phyloP scores from a whole-genome alignment of 2,888 invertebrate species.

The Melanchra persicariae region DNA sequence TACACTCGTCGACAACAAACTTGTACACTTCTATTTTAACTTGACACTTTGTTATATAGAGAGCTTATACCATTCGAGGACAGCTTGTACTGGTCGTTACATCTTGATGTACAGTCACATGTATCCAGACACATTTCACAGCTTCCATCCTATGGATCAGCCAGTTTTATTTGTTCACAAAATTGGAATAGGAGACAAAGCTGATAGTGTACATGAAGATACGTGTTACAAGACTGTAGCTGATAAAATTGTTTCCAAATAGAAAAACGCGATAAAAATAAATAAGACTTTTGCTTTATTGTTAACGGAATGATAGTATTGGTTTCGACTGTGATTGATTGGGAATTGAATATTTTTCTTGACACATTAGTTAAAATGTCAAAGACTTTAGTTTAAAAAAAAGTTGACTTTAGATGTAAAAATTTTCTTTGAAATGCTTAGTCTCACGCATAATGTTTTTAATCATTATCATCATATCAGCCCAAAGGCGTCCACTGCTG shows the following conservation, averaged over 20 bases:
- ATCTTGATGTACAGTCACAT: background rate
- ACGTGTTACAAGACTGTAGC: constrained; percentile 52
- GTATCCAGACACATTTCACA: constrained; percentile 75
- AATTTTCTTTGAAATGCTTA: too few relatives aligned
- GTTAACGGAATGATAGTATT: constrained; percentile 9
- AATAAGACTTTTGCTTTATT: constrained; percentile 45
- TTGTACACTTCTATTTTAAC: background rate
- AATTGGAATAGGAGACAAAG: constrained; percentile 79
- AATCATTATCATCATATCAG: too few relatives aligned
- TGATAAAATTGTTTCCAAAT: constrained; percentile 59
- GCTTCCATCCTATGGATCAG: constrained; percentile 54
- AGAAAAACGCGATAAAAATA: constrained; percentile 46
- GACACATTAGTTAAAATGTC: too few relatives aligned
- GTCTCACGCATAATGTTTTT: too few relatives aligned
- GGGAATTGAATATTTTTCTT: background rate
- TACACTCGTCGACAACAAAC: background rate
- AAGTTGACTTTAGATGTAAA: too few relatives aligned
- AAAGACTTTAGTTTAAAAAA: too few relatives aligned
- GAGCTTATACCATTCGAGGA: background rate
- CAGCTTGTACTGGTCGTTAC: background rate
- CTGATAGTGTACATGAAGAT: constrained; percentile 54
- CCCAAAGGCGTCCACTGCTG: too few relatives aligned
- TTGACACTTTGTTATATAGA: background rate
- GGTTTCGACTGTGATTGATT: constrained; percentile 13
- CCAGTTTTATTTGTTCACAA: constrained; percentile 78